These are phyloP conservation scores for Proales similis DNA, from an alignment of 1,140 invertebrate species.

Conservation along the genomic window DNA sequence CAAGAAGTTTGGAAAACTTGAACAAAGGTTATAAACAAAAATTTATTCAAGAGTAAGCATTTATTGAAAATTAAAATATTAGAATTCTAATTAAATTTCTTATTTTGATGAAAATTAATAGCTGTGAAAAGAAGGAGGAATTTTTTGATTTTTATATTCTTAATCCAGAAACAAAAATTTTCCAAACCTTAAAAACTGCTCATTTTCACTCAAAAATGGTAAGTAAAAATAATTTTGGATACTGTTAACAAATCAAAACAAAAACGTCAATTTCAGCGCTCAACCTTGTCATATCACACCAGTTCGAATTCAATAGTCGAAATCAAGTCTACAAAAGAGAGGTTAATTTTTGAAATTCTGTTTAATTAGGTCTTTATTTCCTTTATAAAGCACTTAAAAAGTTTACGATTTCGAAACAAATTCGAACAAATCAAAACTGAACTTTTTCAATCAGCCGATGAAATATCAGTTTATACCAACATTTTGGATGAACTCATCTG, in stretches of 20 bases:
- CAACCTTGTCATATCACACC: constrained; percentile 2
- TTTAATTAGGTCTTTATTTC: background rate
- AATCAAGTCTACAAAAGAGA: constrained; percentile 4
- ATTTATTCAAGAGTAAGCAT: constrained; percentile 34
- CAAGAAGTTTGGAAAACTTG: constrained; percentile 10
- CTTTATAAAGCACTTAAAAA: background rate
- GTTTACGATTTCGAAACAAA: no score
- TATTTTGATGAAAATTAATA: background rate
- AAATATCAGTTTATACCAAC: background rate
- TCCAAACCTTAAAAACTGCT: constrained; percentile 16
- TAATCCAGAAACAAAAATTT: constrained; percentile 17
- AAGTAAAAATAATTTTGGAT: background rate
- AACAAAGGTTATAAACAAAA: background rate
- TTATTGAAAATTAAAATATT: background rate
- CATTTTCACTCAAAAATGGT: constrained; percentile 36
- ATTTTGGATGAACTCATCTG: constrained; percentile 8
- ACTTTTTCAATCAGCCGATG: constrained; percentile 6
- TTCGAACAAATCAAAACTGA: constrained; percentile 1
- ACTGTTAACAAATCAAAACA: background rate
- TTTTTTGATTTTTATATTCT: constrained; percentile 18
- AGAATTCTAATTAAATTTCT: background rate
- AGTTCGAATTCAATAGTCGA: background rate
- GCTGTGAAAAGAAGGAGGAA: constrained; percentile 19
- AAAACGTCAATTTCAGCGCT: background rate
- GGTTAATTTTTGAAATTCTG: background rate